Percentiles rank a stretch among this genome's conserved stretches.
Evolutionary conservation across 2,797 vertebrate genomes (phyloP).

Genomic region (Antrozous pallidus): DNA sequence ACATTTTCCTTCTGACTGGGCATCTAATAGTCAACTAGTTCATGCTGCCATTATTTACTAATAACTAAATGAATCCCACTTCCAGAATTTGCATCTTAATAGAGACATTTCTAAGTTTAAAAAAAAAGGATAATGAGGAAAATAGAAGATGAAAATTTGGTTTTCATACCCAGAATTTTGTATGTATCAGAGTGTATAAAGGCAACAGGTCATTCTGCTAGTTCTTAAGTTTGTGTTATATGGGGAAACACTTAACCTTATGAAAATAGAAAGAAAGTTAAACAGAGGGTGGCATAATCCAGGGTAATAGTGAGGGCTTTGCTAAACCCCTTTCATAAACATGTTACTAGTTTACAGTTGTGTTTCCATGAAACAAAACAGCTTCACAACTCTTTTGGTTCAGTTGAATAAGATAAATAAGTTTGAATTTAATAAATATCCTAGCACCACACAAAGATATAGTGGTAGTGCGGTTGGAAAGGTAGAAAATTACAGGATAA

Average conservation of each 20-base stretch:
- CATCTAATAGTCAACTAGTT: background rate
- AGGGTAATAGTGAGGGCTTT: background rate
- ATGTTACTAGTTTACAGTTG: background rate
- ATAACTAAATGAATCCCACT: slow-evolving; percentile 55
- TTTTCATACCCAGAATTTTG: slow-evolving; percentile 43
- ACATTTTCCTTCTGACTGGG: background rate
- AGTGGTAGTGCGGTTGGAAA: background rate
- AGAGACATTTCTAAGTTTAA: slow-evolving; percentile 35
- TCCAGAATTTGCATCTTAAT: slow-evolving; percentile 63
- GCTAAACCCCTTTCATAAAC: background rate
- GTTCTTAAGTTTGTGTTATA: background rate
- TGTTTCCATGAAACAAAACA: background rate
- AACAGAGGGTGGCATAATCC: background rate
- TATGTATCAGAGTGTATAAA: background rate
- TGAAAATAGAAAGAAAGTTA: slow-evolving; percentile 1
- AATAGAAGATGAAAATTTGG: background rate
- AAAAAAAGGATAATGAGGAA: background rate
- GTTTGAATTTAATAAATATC: background rate
- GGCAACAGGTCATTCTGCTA: background rate
- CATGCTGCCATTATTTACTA: slow-evolving; percentile 35
- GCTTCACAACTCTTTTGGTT: background rate
- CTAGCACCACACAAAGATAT: background rate
- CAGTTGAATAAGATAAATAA: background rate
- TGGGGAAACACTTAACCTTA: background rate
- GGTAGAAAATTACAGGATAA: background rate